phyloP scores from a whole-genome alignment of 1,140 invertebrate species.

The Parasteatoda tepidariorum region DNA sequence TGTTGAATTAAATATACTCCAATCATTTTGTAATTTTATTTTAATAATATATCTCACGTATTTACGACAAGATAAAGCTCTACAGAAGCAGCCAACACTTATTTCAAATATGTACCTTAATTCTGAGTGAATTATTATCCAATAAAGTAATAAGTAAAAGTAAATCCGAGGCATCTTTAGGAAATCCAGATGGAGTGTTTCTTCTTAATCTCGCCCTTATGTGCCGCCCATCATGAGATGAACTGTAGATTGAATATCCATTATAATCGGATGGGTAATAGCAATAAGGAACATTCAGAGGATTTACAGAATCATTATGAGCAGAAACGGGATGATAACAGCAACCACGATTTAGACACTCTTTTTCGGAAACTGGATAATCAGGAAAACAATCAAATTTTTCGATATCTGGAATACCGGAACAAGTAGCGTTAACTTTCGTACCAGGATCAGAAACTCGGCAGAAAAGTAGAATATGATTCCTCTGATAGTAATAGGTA shows the following conservation, averaged over 20 bases:
- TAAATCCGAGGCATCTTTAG: conserved; percentile 73
- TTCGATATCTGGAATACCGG: conserved; percentile 21
- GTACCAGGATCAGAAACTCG: too few relatives aligned
- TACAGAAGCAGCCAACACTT: too few relatives aligned
- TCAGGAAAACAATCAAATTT: conserved; percentile 70
- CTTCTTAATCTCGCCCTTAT: conserved; percentile 72
- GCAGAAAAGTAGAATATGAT: too few relatives aligned
- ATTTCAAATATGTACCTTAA: too few relatives aligned
- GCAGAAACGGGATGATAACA: conserved; percentile 66
- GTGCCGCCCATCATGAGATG: not conserved
- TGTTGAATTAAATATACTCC: too few relatives aligned
- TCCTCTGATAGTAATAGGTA: too few relatives aligned
- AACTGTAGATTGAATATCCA: conserved; percentile 61
- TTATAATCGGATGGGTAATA: conserved; percentile 63
- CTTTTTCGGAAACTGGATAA: conserved; percentile 62
- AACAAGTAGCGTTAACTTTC: too few relatives aligned
- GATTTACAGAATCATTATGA: not conserved
- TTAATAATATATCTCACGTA: not conserved
- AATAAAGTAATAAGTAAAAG: conserved; percentile 12
- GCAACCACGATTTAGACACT: conserved; percentile 69
- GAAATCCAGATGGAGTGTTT: conserved; percentile 74
- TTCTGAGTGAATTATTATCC: conserved; percentile 34
- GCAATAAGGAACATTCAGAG: conserved; percentile 63
- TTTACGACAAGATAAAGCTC: too few relatives aligned
- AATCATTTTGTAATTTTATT: too few relatives aligned